A percentile compares a stretch with the other conserved stretches of the same genome.
phyloP scores from a whole-genome alignment of 2,888 invertebrate species.

The Tenthredo livida region DNA sequence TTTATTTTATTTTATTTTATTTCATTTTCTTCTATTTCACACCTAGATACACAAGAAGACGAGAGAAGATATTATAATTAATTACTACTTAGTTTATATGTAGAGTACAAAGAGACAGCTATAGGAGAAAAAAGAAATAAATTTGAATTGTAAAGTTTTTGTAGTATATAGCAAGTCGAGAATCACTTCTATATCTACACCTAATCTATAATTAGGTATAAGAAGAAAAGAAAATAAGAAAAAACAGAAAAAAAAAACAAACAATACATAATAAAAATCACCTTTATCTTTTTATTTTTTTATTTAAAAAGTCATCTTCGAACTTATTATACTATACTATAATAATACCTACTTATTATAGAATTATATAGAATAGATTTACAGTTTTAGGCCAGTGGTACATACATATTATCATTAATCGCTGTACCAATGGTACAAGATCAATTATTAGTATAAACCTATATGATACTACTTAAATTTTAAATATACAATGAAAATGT shows the following conservation, averaged over 20 bases:
- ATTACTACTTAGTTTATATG: conserved; percentile 56
- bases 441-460: conserved; percentile 52
- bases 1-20: conserved; percentile 36
- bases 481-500: conserved; percentile 51
- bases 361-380: conserved; percentile 49
- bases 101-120: conserved; percentile 69
- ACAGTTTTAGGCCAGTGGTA: conserved; percentile 65
- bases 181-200: conserved; percentile 61
- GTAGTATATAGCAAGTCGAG: conserved; percentile 68
- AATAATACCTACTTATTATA: too few relatives aligned
- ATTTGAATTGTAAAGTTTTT: conserved; percentile 71
- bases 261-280: background rate
- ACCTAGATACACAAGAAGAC: background rate
- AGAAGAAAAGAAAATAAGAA: too few relatives aligned
- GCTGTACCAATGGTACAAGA: conserved; percentile 50
- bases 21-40: background rate
- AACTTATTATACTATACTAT: conserved; percentile 58
- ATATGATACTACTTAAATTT: conserved; percentile 58
- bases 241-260: background rate
- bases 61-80: background rate
- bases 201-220: conserved; percentile 64
- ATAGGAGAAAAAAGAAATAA: conserved; percentile 53
- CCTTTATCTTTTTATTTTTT: conserved; percentile 43
- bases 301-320: conserved; percentile 57
- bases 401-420: conserved; percentile 56